Evolutionary conservation across 2,888 invertebrate species (phyloP).

Genomic region (Orthonychiurus folsomi): DNA sequence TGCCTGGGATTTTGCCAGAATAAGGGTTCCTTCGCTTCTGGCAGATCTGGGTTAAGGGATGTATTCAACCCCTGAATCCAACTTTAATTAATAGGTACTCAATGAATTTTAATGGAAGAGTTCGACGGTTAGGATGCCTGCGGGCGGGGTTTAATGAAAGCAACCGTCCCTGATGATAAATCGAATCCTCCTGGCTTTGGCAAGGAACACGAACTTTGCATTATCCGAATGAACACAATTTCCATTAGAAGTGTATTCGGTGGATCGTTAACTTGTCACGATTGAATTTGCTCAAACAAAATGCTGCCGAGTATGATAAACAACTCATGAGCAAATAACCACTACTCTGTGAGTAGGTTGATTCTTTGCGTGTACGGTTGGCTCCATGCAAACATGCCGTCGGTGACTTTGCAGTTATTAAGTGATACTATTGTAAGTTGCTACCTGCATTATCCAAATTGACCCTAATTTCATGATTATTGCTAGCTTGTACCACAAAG

Average conservation of each 20-base stretch:
- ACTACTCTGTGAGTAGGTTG: too few species aligned
- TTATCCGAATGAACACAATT: background rate
- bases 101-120: background rate
- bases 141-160: background rate
- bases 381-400: too few species aligned
- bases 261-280: background rate
- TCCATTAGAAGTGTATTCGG: background rate
- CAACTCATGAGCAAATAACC: background rate
- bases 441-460: too few species aligned
- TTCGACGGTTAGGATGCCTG: background rate
- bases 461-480: too few species aligned
- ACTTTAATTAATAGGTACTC: background rate
- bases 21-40: background rate
- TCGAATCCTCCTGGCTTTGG: background rate
- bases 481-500: too few species aligned
- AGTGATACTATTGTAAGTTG: too few species aligned
- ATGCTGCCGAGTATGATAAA: background rate
- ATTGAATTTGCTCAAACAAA: background rate
- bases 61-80: background rate
- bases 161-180: background rate
- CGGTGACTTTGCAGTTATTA: too few species aligned
- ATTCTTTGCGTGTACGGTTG: too few species aligned
- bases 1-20: background rate
- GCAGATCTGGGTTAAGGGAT: background rate
- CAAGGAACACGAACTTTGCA: background rate